phyloP scores from a whole-genome alignment of 2,113 vertebrate species.

The Strix aluco region DNA sequence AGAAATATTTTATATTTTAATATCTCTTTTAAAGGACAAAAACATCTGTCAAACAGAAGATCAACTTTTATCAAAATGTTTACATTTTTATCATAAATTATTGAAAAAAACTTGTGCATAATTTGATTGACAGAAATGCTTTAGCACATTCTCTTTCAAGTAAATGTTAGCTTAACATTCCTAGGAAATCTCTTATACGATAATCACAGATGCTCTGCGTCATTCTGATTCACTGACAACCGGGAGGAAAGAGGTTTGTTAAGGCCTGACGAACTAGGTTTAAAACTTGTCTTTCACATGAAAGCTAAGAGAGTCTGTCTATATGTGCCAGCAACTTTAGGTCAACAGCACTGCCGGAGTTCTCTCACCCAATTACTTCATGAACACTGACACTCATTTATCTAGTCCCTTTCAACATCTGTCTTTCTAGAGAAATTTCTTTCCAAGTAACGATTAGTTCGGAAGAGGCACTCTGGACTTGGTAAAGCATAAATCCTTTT shows the following conservation, averaged over 20 bases:
- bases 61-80: not conserved
- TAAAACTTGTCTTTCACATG: not conserved
- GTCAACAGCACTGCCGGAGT: not conserved
- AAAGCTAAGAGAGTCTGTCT: not conserved
- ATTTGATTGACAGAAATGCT: not conserved
- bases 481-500: not conserved
- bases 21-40: not conserved
- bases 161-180: not conserved
- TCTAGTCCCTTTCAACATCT: not conserved
- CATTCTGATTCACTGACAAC: not conserved
- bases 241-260: not conserved
- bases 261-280: not conserved
- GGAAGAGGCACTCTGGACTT: not conserved
- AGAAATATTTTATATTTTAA: not conserved
- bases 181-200: not conserved
- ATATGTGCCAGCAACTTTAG: not conserved
- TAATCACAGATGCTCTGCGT: not conserved
- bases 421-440: not conserved
- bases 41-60: not conserved
- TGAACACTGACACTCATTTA: not conserved
- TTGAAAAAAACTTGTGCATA: not conserved
- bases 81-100: not conserved
- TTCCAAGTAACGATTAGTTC: not conserved
- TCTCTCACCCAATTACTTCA: not conserved
- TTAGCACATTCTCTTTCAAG: not conserved